Conservation (phyloP, 1,140 invertebrate genomes). For the Hyles vespertilio region DNA sequence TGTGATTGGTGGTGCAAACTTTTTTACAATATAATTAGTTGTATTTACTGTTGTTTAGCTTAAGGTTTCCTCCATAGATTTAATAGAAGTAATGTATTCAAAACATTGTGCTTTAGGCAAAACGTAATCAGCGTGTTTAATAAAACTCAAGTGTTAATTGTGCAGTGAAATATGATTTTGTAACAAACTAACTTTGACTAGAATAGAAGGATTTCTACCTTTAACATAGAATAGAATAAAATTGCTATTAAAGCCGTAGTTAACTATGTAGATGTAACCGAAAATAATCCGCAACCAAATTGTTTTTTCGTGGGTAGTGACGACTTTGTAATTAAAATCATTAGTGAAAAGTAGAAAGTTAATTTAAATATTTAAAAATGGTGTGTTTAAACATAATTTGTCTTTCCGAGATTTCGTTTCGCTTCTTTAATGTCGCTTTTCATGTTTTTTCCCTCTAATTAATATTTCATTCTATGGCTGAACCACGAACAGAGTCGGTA, state of each 20-base stretch:
- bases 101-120: slow-evolving; percentile 60
- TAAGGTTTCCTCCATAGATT: slow-evolving; percentile 54
- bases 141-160: too few relatives aligned
- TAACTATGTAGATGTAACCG: slow-evolving; percentile 47
- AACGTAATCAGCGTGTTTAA: slow-evolving; percentile 22
- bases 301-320: slow-evolving; percentile 53
- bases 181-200: slow-evolving; percentile 23
- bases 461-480: slow-evolving; percentile 57
- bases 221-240: slow-evolving; percentile 49
- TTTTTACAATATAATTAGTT: slow-evolving; percentile 36
- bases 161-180: slow-evolving; percentile 24
- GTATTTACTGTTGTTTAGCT: slow-evolving; percentile 54
- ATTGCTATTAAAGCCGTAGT: slow-evolving; percentile 38
- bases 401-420: slow-evolving; percentile 49
- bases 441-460: slow-evolving; percentile 40
- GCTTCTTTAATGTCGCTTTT: slow-evolving; percentile 68
- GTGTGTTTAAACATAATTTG: slow-evolving; percentile 46
- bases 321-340: slow-evolving; percentile 31
- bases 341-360: slow-evolving; percentile 36
- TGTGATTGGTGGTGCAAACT: slow-evolving; percentile 73
- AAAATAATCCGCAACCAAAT: slow-evolving; percentile 39
- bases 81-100: slow-evolving; percentile 40
- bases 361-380: slow-evolving; percentile 45
- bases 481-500: slow-evolving; percentile 40
- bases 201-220: slow-evolving; percentile 33